Base-by-base conservation (phyloP, 2,113 vertebrate species). In the Brachyhypopomus occidentalis region DNA sequence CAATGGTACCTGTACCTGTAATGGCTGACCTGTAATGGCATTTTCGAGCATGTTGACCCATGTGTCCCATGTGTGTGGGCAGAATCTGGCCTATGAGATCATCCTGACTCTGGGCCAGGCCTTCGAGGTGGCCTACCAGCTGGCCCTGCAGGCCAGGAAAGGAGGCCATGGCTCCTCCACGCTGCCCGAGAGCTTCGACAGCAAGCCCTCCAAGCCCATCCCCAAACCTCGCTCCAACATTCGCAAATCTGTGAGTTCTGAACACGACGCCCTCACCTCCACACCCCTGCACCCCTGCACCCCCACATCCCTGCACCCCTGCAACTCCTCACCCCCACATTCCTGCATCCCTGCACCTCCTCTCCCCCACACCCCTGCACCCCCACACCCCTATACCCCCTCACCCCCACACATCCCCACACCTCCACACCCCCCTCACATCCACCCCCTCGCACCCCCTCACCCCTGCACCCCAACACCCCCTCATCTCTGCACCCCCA, bases 41-140 rank as follows among this genome's bases (percentile, higher is more conserved):
- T 30, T 55, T 78, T 73, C 6, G 52, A 20, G 60, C n/a, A 17
- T 34, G 7, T 1, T 80, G 58, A 66, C 11, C 27, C 23, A n/a
- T 76, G 1, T 63, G 83, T 2, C 59, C 9, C 36, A 0, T 58
- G 19, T 2, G 36, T 82, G 16, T 79, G 56, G 2, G 60, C 94
- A 99, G 97, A 99, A 98, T 92, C 91, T 99, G 94, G 97, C 98
- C 76, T 99, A 99, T 0, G 98, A 99, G 93, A 99, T 99, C 92
- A 99, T 99, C 94, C 91, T 99, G 84, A 99, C 98, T 0, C 93
- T 99, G 72, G 98, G 98, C 88, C 98, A 99, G 92, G 98, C 97
- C 20, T 99, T 99, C 87, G 97, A 99, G 89, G 98, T 99, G 81
- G 98, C 98, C 48, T 99, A 99, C 90, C 98, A 99, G 93, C 92